Evolutionary conservation across 2,888 invertebrate species (phyloP).

Genomic region (Antitype chi): DNA sequence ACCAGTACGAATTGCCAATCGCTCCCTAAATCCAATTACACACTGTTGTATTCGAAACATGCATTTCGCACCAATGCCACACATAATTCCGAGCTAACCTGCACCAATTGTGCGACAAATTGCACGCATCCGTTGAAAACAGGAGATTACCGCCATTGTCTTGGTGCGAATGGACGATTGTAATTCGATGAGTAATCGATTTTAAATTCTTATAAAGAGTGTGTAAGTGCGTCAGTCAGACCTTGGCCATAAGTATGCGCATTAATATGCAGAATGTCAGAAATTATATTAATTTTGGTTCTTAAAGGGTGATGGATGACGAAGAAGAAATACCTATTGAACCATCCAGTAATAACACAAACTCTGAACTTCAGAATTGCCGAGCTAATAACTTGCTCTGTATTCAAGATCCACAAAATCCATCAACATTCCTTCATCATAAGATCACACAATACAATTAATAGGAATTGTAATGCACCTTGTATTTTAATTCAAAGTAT

Average conservation of each 20-base stretch:
- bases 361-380: not conserved
- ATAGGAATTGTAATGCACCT: not conserved
- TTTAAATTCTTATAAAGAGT: slow-evolving; percentile 52
- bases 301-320: not conserved
- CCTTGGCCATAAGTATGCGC: not conserved
- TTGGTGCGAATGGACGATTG: slow-evolving; percentile 53
- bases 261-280: not conserved
- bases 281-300: not conserved
- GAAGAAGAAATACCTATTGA: too few species aligned
- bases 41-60: slow-evolving; percentile 34
- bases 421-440: not conserved
- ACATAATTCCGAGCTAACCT: slow-evolving; percentile 67
- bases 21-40: slow-evolving; percentile 47
- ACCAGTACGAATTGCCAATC: slow-evolving; percentile 29
- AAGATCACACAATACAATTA: not conserved
- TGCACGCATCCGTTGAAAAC: slow-evolving; percentile 75
- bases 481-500: not conserved
- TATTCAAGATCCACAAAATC: not conserved
- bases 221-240: slow-evolving; percentile 4
- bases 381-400: not conserved
- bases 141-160: slow-evolving; percentile 73
- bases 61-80: slow-evolving; percentile 48
- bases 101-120: slow-evolving; percentile 80
- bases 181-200: slow-evolving; percentile 61
- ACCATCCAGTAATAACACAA: not conserved